A percentile compares a stretch with the other conserved stretches of the same genome.
These are phyloP conservation scores for Chrysemys picta DNA, from an alignment of 2,113 vertebrate genomes.

Conservation along the genomic window DNA sequence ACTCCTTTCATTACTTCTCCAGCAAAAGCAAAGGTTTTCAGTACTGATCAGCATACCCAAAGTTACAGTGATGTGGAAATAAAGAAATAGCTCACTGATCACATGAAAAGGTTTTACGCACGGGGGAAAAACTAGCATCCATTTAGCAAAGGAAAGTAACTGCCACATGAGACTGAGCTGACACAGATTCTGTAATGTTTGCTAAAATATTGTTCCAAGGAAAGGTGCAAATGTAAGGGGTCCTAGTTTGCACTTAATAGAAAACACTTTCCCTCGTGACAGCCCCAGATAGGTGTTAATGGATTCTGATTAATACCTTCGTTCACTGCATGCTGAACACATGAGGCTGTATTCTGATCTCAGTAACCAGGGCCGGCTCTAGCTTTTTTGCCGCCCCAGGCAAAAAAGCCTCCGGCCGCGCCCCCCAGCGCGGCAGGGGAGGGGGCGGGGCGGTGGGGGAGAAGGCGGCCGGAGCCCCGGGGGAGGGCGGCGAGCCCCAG, in stretches of 20 bases:
- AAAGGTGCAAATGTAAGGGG: neutral
- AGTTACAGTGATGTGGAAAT: neutral
- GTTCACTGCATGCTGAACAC: neutral
- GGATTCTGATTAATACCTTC: neutral
- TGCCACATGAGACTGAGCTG: neutral
- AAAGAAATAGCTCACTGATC: neutral
- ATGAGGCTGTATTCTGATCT: neutral
- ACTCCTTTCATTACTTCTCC: slow-evolving; percentile 7
- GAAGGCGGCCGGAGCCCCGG: too few species aligned
- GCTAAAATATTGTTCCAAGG: neutral
- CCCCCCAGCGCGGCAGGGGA: too few species aligned
- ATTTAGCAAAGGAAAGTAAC: neutral
- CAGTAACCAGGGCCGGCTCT: neutral
- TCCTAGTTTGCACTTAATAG: neutral
- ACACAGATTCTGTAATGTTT: neutral
- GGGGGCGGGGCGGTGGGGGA: too few species aligned
- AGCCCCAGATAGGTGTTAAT: neutral
- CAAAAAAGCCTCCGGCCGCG: too few species aligned
- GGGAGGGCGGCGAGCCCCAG: too few species aligned
- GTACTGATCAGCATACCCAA: neutral
- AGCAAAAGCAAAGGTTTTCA: neutral
- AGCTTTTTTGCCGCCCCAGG: too few species aligned
- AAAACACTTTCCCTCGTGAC: neutral
- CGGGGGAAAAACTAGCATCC: neutral
- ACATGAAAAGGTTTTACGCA: neutral